Evolutionary conservation across 2,113 vertebrate genomes (phyloP).

Genomic region (Ophiodon elongatus): DNA sequence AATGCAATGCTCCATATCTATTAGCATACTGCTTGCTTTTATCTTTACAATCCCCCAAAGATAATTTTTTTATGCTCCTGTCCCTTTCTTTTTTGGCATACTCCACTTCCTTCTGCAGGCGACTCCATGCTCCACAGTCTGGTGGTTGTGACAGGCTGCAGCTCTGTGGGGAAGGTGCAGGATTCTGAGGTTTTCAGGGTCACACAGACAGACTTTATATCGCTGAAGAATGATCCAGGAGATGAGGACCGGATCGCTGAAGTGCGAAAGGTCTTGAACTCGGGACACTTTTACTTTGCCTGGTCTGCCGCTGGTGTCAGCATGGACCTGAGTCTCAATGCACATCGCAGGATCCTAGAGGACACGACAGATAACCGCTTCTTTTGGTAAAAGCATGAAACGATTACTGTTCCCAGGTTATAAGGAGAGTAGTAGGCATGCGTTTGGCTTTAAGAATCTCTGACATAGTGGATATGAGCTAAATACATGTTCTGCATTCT

Average conservation of each 20-base stretch:
- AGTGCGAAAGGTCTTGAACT: slow-evolving; percentile 95
- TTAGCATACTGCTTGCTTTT: not conserved
- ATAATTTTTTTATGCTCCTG: not conserved
- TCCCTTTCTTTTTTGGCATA: not conserved
- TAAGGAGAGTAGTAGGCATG: not conserved
- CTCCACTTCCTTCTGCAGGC: slow-evolving; percentile 79
- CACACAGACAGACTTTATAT: slow-evolving; percentile 96
- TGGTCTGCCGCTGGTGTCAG: slow-evolving; percentile 93
- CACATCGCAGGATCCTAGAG: slow-evolving; percentile 92
- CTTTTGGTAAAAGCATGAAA: slow-evolving; percentile 90
- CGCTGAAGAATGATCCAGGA: slow-evolving; percentile 87
- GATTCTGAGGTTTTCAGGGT: slow-evolving; percentile 98
- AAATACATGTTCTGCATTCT: not conserved
- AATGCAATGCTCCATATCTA: not conserved
- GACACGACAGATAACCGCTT: slow-evolving; percentile 96
- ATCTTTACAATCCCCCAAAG: not conserved
- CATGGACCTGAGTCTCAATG: slow-evolving; percentile 96
- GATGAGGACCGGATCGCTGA: slow-evolving; percentile 95
- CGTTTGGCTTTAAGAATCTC: not conserved
- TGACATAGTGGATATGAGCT: not conserved
- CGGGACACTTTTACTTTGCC: slow-evolving; percentile 97
- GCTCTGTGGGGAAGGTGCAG: slow-evolving; percentile 98
- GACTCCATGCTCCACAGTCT: slow-evolving; percentile 94
- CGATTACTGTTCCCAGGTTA: not conserved
- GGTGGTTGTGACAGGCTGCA: slow-evolving; percentile 96